phyloP scores from a whole-genome alignment of 1,140 invertebrate species.

The Drosophila triauraria region DNA sequence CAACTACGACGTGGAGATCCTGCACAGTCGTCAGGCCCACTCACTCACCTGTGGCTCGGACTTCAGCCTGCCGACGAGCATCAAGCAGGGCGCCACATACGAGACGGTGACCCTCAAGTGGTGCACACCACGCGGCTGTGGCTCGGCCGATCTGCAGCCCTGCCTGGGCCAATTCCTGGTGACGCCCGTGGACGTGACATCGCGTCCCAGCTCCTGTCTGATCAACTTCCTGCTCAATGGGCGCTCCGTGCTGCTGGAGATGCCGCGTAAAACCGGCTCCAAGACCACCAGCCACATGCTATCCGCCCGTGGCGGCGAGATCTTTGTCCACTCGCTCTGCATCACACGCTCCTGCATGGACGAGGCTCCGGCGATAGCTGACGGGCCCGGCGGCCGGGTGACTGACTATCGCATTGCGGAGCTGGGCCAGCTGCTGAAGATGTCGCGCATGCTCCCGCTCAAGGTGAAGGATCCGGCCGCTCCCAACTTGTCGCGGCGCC shows the following conservation, averaged over 20 bases:
- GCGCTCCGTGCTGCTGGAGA: slow-evolving; percentile 97
- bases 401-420: slow-evolving; percentile 96
- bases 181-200: slow-evolving; percentile 98
- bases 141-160: slow-evolving; percentile 91
- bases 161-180: slow-evolving; percentile 94
- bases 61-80: slow-evolving; percentile 86
- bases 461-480: slow-evolving; percentile 84
- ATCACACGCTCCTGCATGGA: slow-evolving; percentile 95
- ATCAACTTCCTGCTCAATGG: slow-evolving; percentile 98
- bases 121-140: slow-evolving; percentile 96
- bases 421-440: slow-evolving; percentile 95
- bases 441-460: slow-evolving; percentile 91
- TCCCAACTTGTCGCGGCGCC: slow-evolving; percentile 88
- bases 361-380: slow-evolving; percentile 97
- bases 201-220: slow-evolving; percentile 96
- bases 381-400: slow-evolving; percentile 96
- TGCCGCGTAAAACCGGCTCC: slow-evolving; percentile 93
- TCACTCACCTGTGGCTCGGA: slow-evolving; percentile 89
- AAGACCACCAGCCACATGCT: slow-evolving; percentile 97
- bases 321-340: slow-evolving; percentile 97
- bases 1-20: slow-evolving; percentile 99
- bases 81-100: slow-evolving; percentile 86
- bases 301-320: slow-evolving; percentile 97
- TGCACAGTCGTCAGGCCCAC: slow-evolving; percentile 94
- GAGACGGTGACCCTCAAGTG: slow-evolving; percentile 95